Percentiles rank a stretch among this genome's conserved stretches.
Evolutionary conservation across 2,888 invertebrate genomes (phyloP).

Genomic region (Scelioninae gen. 1): DNA sequence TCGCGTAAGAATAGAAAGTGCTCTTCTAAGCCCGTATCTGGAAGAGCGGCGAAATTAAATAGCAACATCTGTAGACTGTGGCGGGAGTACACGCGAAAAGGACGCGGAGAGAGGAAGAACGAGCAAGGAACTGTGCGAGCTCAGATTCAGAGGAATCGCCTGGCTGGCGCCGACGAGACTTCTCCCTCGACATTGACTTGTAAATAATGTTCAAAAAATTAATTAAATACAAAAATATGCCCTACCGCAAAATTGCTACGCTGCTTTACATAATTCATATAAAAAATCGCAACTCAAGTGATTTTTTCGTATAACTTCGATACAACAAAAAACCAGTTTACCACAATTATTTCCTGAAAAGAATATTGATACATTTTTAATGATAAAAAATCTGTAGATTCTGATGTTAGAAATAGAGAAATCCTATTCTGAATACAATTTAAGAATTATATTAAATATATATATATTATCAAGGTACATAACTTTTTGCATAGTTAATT

Average conservation of each 20-base stretch:
- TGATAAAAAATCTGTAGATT: too few species aligned
- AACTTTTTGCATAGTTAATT: too few species aligned
- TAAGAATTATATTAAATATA: too few species aligned
- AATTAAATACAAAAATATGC: constrained; percentile 38
- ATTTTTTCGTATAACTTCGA: too few species aligned
- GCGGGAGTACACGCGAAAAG: neutral
- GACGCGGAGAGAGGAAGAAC: constrained; percentile 15
- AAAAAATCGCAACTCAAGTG: too few species aligned
- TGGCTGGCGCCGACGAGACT: constrained; percentile 37
- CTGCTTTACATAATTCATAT: constrained; percentile 36
- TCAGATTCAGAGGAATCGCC: constrained; percentile 45
- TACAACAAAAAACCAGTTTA: too few species aligned
- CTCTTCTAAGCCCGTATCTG: constrained; percentile 37
- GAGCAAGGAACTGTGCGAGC: constrained; percentile 14
- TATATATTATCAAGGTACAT: too few species aligned
- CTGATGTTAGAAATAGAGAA: too few species aligned
- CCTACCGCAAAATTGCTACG: constrained; percentile 21
- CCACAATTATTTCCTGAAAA: too few species aligned
- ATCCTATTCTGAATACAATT: too few species aligned
- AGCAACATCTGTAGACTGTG: constrained; percentile 54
- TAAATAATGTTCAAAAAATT: constrained; percentile 58
- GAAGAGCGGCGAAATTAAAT: constrained; percentile 59
- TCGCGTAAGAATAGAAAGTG: constrained; percentile 53
- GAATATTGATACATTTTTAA: too few species aligned
- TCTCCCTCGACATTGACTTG: constrained; percentile 44